phyloP scores from a whole-genome alignment of 2,888 invertebrate species.

The Agriopis aurantiaria region DNA sequence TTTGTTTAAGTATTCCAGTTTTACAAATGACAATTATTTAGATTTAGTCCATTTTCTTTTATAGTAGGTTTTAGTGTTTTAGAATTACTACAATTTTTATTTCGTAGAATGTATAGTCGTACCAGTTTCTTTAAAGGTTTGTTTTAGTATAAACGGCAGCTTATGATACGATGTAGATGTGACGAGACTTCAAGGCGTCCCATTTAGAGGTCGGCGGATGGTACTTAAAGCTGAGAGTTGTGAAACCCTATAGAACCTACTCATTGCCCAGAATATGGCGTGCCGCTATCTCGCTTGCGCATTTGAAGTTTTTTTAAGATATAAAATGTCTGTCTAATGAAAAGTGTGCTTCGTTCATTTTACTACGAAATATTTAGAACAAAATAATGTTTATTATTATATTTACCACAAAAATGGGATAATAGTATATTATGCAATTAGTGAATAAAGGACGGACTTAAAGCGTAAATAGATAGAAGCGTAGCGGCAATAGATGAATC shows the following conservation, averaged over 20 bases:
- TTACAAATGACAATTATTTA: constrained; percentile 11
- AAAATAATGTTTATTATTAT: too few relatives aligned
- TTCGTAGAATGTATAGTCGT: constrained; percentile 5
- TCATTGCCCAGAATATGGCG: too few relatives aligned
- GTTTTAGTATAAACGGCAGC: constrained; percentile 31
- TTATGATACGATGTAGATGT: constrained; percentile 3
- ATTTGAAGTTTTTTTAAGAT: too few relatives aligned
- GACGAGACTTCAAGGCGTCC: neutral
- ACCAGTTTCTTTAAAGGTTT: neutral
- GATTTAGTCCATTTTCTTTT: constrained; percentile 37
- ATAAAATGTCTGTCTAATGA: too few relatives aligned
- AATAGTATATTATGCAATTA: too few relatives aligned
- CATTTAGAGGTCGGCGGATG: constrained; percentile 4
- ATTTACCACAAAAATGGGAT: too few relatives aligned
- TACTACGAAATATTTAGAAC: neutral
- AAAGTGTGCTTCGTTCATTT: too few relatives aligned
- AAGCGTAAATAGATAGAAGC: too few relatives aligned
- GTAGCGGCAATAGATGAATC: too few relatives aligned
- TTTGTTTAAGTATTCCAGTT: constrained; percentile 8
- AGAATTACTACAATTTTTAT: constrained; percentile 28
- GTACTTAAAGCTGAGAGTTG: constrained; percentile 36
- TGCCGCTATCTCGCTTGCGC: too few relatives aligned
- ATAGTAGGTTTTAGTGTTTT: constrained; percentile 40
- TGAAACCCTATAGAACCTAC: neutral
- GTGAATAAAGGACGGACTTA: too few relatives aligned